Conservation (phyloP, 2,797 vertebrate genomes). For the Danio aesculapii region DNA sequence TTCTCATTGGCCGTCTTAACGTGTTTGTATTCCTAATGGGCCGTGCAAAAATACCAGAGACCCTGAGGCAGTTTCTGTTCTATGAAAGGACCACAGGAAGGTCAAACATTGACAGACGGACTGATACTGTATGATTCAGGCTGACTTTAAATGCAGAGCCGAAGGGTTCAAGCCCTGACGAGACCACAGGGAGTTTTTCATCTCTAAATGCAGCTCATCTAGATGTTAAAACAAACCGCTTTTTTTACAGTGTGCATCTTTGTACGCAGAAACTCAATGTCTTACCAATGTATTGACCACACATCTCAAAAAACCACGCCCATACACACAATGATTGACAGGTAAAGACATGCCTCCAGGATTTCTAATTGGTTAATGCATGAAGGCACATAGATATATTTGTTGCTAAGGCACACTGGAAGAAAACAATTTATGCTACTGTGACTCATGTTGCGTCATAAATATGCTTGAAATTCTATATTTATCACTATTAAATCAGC, state of each 20-base stretch:
- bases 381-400: background rate
- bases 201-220: background rate
- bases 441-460: background rate
- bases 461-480: background rate
- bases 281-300: background rate
- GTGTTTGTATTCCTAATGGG: constrained; percentile 6
- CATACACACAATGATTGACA: background rate
- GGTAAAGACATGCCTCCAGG: background rate
- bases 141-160: background rate
- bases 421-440: background rate
- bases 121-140: background rate
- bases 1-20: constrained; percentile 13
- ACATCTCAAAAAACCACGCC: background rate
- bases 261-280: background rate
- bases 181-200: background rate
- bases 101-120: constrained; percentile 24
- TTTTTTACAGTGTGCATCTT: background rate
- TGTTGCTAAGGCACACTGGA: background rate
- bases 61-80: constrained; percentile 12
- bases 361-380: constrained; percentile 1
- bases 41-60: background rate
- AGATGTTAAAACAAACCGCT: background rate
- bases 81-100: constrained; percentile 18
- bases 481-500: constrained; percentile 31
- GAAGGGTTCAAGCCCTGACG: background rate